These are phyloP conservation scores for Andrena haemorrhoa DNA, from an alignment of 2,888 invertebrate species.

Conservation along the genomic window DNA sequence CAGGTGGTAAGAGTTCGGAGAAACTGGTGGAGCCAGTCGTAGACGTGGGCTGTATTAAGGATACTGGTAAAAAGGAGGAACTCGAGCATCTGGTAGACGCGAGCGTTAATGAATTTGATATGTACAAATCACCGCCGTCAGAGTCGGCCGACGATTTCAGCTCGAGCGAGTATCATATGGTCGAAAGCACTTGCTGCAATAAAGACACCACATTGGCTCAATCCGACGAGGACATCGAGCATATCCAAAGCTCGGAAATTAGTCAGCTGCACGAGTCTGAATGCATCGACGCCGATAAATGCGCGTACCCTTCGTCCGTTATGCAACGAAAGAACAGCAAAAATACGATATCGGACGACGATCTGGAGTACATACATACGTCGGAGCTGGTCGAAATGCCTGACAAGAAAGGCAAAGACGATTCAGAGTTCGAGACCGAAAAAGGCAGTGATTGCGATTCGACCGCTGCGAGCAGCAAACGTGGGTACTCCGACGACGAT, in stretches of 20 bases:
- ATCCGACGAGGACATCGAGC: conserved; percentile 81
- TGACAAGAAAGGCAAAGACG: conserved; percentile 44
- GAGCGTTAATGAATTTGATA: conserved; percentile 4
- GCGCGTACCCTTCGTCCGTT: conserved; percentile 42
- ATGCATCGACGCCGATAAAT: conserved; percentile 38
- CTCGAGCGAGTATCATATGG: conserved; percentile 78
- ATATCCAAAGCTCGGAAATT: conserved; percentile 75
- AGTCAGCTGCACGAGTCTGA: conserved; percentile 57
- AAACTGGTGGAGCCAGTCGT: conserved; percentile 27
- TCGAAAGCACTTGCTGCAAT: conserved; percentile 65
- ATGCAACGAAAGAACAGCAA: conserved; percentile 71
- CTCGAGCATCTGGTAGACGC: background rate
- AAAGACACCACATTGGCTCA: conserved; percentile 69
- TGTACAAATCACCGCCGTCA: conserved; percentile 36
- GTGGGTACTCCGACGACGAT: conserved; percentile 80
- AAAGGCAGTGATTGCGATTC: conserved; percentile 36
- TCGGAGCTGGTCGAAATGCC: conserved; percentile 73
- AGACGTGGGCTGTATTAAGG: conserved; percentile 27
- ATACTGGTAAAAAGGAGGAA: conserved; percentile 27
- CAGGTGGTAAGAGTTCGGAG: conserved; percentile 12
- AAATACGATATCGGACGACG: conserved; percentile 80
- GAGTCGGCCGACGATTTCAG: conserved; percentile 72
- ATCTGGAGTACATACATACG: conserved; percentile 80
- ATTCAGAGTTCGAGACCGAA: conserved; percentile 9
- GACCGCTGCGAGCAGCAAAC: conserved; percentile 32